phyloP scores from a whole-genome alignment of 2,888 invertebrate species.

The Morinoia aosen region DNA sequence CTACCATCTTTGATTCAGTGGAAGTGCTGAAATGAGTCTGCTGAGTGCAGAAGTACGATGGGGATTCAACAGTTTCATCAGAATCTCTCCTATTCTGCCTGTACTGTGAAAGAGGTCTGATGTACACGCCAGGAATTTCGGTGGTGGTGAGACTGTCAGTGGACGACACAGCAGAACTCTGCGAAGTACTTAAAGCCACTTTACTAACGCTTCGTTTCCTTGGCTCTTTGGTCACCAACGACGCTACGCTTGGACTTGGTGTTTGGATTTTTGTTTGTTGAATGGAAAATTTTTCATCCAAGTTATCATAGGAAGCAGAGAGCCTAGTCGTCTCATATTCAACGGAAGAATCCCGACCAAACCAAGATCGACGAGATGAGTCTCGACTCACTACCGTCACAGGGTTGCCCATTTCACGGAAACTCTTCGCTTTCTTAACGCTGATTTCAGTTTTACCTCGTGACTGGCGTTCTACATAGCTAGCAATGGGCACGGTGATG shows the following conservation, averaged over 20 bases:
- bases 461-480: not conserved
- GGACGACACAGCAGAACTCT: slow-evolving; percentile 54
- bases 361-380: slow-evolving; percentile 43
- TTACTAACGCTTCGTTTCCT: slow-evolving; percentile 13
- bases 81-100: not conserved
- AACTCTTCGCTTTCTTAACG: slow-evolving; percentile 50
- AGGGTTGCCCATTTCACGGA: slow-evolving; percentile 34
- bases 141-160: slow-evolving; percentile 66
- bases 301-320: slow-evolving; percentile 62
- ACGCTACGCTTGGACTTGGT: not conserved
- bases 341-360: slow-evolving; percentile 26
- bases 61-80: not conserved
- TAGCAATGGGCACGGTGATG: not conserved
- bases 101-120: slow-evolving; percentile 55
- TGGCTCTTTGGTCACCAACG: slow-evolving; percentile 25
- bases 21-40: slow-evolving; percentile 29
- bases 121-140: slow-evolving; percentile 63
- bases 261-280: slow-evolving; percentile 14
- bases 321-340: slow-evolving; percentile 51
- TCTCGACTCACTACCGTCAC: not conserved
- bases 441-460: not conserved
- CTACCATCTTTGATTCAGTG: not conserved
- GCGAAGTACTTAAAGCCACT: slow-evolving; percentile 5
- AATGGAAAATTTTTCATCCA: slow-evolving; percentile 56
- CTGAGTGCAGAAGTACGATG: slow-evolving; percentile 32